A percentile compares a stretch with the other conserved stretches of the same genome.
Evolutionary conservation across 2,888 invertebrate species (phyloP).

Genomic region (Caprella mutica): DNA sequence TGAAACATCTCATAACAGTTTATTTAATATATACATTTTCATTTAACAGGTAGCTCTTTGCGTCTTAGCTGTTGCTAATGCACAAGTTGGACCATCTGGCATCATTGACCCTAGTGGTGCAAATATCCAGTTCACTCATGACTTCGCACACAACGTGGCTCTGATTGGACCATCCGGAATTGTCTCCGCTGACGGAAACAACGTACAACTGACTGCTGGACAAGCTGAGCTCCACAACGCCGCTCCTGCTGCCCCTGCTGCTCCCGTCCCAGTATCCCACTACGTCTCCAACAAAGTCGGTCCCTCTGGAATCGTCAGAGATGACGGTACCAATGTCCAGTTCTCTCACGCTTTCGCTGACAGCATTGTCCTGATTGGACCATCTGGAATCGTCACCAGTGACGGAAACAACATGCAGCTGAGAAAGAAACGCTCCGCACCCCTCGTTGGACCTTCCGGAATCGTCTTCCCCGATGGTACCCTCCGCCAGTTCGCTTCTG

Average conservation of each 20-base stretch:
- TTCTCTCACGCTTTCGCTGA: constrained; percentile 18
- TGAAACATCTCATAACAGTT: no score
- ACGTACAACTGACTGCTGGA: constrained; percentile 24
- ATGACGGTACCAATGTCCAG: constrained; percentile 18
- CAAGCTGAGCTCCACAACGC: constrained; percentile 18
- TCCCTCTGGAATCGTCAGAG: constrained; percentile 16
- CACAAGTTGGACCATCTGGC: constrained; percentile 27
- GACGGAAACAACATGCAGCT: constrained; percentile 16
- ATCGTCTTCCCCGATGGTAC: no score
- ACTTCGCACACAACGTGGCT: constrained; percentile 15
- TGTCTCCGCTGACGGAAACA: constrained; percentile 18
- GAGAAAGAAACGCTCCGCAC: no score
- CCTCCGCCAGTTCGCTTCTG: no score
- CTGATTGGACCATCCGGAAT: constrained; percentile 22
- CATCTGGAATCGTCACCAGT: constrained; percentile 22
- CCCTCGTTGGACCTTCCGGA: no score
- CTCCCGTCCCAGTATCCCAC: not conserved
- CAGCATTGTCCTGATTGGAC: constrained; percentile 19
- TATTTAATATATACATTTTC: no score
- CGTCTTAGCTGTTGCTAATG: constrained; percentile 19
- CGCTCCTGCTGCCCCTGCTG: no score
- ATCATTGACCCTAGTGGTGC: constrained; percentile 22
- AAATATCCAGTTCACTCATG: constrained; percentile 25
- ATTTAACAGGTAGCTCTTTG: constrained; percentile 32
- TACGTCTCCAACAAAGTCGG: not conserved